These are phyloP conservation scores for Ophion obscuratus DNA, from an alignment of 2,888 invertebrate species.

Conservation along the genomic window DNA sequence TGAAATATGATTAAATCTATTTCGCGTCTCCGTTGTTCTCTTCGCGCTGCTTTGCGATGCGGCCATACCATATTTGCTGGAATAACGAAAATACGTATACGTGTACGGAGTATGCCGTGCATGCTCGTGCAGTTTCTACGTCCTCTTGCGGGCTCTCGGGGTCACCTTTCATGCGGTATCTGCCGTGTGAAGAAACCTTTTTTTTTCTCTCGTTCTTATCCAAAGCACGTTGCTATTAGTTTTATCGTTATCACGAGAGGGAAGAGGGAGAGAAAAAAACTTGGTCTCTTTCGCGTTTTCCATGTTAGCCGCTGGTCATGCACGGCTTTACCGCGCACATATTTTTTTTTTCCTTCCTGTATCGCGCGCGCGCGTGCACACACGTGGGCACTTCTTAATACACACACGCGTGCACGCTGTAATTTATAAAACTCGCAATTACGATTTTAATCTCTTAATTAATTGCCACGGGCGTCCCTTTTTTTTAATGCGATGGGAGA, in stretches of 20 bases:
- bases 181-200: constrained; percentile 75
- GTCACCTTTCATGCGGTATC: constrained; percentile 39
- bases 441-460: constrained; percentile 70
- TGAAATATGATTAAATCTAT: neutral
- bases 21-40: neutral
- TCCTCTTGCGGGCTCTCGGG: constrained; percentile 14
- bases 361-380: constrained; percentile 44
- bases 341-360: constrained; percentile 50
- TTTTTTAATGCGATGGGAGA: constrained; percentile 20
- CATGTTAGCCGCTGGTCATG: constrained; percentile 32
- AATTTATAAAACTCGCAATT: constrained; percentile 56
- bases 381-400: constrained; percentile 65
- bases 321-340: constrained; percentile 33
- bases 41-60: neutral
- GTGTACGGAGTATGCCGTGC: constrained; percentile 24
- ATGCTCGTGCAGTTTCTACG: constrained; percentile 28
- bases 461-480: constrained; percentile 61
- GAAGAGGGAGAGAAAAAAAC: constrained; percentile 20
- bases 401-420: constrained; percentile 64
- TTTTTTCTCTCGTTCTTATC: constrained; percentile 72
- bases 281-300: constrained; percentile 38
- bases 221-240: constrained; percentile 78
- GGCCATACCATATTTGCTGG: neutral
- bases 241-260: constrained; percentile 75
- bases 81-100: constrained; percentile 7